Conservation (phyloP, 2,888 invertebrate genomes). For the Helobdella robusta region DNA sequence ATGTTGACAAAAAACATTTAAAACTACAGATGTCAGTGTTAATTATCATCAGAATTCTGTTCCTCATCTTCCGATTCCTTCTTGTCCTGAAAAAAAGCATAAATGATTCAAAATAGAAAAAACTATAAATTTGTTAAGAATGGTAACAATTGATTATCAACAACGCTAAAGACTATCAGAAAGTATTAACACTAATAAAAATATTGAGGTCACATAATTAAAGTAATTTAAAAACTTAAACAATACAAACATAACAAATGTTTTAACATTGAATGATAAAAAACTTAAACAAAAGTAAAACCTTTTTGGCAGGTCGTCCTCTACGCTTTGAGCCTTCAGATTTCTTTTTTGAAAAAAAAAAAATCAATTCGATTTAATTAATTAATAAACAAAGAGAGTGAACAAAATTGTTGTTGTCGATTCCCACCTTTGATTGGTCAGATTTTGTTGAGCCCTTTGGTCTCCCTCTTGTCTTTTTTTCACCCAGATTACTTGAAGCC, state of each 20-base stretch:
- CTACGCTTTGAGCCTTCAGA: constrained; percentile 3
- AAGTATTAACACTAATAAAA: neutral
- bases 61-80: constrained; percentile 20
- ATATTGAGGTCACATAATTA: too few species aligned
- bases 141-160: too few species aligned
- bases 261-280: too few species aligned
- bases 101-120: too few species aligned
- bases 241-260: too few species aligned
- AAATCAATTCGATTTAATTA: neutral
- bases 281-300: neutral
- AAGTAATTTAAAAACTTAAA: too few species aligned
- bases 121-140: too few species aligned
- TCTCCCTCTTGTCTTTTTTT: constrained; percentile 19
- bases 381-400: neutral
- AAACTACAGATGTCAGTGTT: too few species aligned
- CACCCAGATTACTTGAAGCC: neutral
- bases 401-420: neutral
- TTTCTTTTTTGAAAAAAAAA: neutral
- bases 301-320: constrained; percentile 18
- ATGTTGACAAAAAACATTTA: too few species aligned
- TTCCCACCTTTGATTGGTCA: constrained; percentile 6
- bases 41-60: neutral
- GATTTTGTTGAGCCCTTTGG: constrained; percentile 21
- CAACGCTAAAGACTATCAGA: too few species aligned
- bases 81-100: constrained; percentile 11